Base-by-base conservation (phyloP, 2,888 invertebrate genomes). In the Malacosoma neustria region DNA sequence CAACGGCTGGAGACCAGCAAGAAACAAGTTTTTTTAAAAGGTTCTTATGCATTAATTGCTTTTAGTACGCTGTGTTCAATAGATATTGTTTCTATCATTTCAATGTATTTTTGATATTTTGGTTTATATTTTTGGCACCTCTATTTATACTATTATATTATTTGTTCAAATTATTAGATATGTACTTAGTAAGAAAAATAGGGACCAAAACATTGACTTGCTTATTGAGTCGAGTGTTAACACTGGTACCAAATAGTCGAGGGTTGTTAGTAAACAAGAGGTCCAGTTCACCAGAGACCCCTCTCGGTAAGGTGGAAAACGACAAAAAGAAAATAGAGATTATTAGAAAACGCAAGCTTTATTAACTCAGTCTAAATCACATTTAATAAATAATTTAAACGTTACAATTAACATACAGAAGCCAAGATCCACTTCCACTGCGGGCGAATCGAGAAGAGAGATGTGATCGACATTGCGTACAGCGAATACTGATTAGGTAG, bases 361-460 rank as follows among this genome's bases (percentile, higher is more conserved):
- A 84, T 85, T 85, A 80, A 69, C 63, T 82, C 77, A 84, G 80
- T 85, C 82, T 77, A 77, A 70, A 72, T 70, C 69, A 80, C 66
- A 77, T 66, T 61, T 57, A 64, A 61, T 57, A 62, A 64, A 69
- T 61, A 72, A 61, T 68, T 60, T 67, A 60, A 60, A 49, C 47
- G 54, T 49, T 57, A 57, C 31, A 49, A 65, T 69, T 72, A 65
- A 72, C 65, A 75, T 70, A 57, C 64, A 71, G 64, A 81, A 76
- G 69, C 69, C 54, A 61, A 52, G 72, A 79, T 77, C 57, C 66
- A 61, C 70, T 45, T 64, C 77, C 66, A 77, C 82, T 82, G 81
- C 56, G 55, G 58, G 57, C 54, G 54, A 51, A 56, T 57, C 70
- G 81, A 82, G 81, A 76, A 72, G 76, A 73, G 72, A 58, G 80